A percentile compares a stretch with the other conserved stretches of the same genome.
phyloP scores from a whole-genome alignment of 2,888 invertebrate species.

The Drosophila quinaria region DNA sequence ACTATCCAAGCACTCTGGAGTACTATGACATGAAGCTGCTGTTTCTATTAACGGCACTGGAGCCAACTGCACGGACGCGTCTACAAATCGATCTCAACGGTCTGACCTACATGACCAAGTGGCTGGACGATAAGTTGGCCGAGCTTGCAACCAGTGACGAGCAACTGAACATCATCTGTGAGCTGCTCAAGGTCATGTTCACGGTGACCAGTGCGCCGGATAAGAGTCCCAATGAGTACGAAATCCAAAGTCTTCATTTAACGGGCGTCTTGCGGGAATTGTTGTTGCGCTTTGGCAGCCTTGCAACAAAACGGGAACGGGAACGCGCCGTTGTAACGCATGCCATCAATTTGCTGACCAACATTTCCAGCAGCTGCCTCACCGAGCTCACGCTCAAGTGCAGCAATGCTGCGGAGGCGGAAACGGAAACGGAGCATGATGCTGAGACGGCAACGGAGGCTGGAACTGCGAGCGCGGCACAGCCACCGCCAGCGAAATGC shows the following conservation, averaged over 20 bases:
- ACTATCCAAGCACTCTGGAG: conserved; percentile 87
- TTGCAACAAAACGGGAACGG: conserved; percentile 87
- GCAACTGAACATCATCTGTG: conserved; percentile 89
- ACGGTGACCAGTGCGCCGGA: conserved; percentile 89
- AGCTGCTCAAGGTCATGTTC: conserved; percentile 92
- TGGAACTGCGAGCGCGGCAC: conserved; percentile 3
- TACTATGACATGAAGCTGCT: conserved; percentile 95
- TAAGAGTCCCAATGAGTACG: conserved; percentile 88
- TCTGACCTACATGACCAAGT: conserved; percentile 89
- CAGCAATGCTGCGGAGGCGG: conserved; percentile 53
- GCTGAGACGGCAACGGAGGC: not conserved
- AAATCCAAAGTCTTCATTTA: conserved; percentile 90
- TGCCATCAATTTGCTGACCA: conserved; percentile 93
- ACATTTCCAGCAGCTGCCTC: conserved; percentile 92
- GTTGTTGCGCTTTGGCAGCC: conserved; percentile 86
- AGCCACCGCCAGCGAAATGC: conserved; percentile 23
- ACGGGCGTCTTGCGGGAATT: conserved; percentile 90
- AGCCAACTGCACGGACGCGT: conserved; percentile 89
- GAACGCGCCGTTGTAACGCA: conserved; percentile 89
- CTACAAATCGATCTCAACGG: conserved; percentile 90
- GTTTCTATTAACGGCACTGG: conserved; percentile 95
- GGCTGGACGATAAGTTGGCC: conserved; percentile 89
- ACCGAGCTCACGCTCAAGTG: conserved; percentile 88
- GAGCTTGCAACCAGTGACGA: conserved; percentile 83
- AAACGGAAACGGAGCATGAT: not conserved